Evolutionary conservation across 2,888 invertebrate species (phyloP).

Genomic region (Acholoe squamosa): DNA sequence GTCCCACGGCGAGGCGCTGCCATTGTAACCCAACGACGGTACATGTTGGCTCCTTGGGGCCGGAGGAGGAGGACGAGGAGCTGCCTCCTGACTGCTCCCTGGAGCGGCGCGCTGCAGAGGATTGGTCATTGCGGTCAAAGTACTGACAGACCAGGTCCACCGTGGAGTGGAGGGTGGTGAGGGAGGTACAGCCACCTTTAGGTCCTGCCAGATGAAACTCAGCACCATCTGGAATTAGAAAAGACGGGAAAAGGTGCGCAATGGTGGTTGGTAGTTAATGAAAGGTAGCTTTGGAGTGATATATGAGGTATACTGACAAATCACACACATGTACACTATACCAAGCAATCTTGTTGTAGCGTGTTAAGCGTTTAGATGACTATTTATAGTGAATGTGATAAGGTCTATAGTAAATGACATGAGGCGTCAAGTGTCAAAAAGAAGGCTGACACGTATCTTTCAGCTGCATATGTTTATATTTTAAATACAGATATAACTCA

Average conservation of each 20-base stretch:
- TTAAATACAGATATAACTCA: too few species aligned
- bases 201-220: constrained; percentile 36
- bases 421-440: too few species aligned
- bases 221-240: not conserved
- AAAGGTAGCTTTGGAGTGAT: too few species aligned
- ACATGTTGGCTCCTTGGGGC: constrained; percentile 13
- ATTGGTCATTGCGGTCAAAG: constrained; percentile 49
- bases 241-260: not conserved
- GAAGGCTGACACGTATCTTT: too few species aligned
- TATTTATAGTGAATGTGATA: too few species aligned
- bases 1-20: constrained; percentile 50
- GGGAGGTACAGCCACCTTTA: not conserved
- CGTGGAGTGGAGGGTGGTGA: constrained; percentile 58
- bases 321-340: too few species aligned
- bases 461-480: too few species aligned
- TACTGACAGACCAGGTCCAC: constrained; percentile 67
- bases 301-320: too few species aligned
- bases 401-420: too few species aligned
- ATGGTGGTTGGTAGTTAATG: too few species aligned
- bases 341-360: too few species aligned
- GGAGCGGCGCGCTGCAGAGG: constrained; percentile 37
- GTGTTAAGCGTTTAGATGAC: too few species aligned
- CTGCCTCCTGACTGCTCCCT: constrained; percentile 16
- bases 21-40: constrained; percentile 49
- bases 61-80: constrained; percentile 42